These are phyloP conservation scores for Hydropotes inermis DNA, from an alignment of 2,113 vertebrate genomes.

Conservation along the genomic window DNA sequence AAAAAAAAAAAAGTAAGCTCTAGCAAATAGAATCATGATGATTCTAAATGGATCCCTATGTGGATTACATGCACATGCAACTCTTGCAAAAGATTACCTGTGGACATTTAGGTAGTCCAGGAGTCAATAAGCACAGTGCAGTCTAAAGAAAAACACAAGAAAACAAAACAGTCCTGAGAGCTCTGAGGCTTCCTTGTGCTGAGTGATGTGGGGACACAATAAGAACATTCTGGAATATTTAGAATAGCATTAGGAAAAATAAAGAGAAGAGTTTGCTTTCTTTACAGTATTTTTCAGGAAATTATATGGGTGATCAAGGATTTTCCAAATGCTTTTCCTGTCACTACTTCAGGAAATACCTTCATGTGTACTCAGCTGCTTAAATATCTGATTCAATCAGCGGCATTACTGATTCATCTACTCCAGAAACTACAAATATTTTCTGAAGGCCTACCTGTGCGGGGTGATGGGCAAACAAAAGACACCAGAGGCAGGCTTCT, in stretches of 20 bases:
- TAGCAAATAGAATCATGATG: constrained; percentile 31
- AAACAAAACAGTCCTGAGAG: not conserved
- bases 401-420: not conserved
- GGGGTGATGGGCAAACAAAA: not conserved
- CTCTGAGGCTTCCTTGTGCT: not conserved
- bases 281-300: not conserved
- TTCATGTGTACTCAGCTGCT: not conserved
- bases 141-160: constrained; percentile 24
- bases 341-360: not conserved
- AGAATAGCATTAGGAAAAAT: not conserved
- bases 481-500: not conserved
- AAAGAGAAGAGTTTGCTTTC: not conserved
- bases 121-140: constrained; percentile 14
- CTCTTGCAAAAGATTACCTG: constrained; percentile 52
- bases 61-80: constrained; percentile 38
- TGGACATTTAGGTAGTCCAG: constrained; percentile 36
- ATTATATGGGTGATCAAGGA: not conserved
- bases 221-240: constrained; percentile 11
- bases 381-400: not conserved
- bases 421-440: not conserved
- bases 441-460: not conserved
- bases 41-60: constrained; percentile 34
- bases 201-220: not conserved
- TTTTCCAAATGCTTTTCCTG: not conserved
- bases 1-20: not conserved